Percentiles rank a stretch among this genome's conserved stretches.
These are phyloP conservation scores for Stylophora pistillata DNA, from an alignment of 64 coral and sea anemone species.

Conservation along the genomic window DNA sequence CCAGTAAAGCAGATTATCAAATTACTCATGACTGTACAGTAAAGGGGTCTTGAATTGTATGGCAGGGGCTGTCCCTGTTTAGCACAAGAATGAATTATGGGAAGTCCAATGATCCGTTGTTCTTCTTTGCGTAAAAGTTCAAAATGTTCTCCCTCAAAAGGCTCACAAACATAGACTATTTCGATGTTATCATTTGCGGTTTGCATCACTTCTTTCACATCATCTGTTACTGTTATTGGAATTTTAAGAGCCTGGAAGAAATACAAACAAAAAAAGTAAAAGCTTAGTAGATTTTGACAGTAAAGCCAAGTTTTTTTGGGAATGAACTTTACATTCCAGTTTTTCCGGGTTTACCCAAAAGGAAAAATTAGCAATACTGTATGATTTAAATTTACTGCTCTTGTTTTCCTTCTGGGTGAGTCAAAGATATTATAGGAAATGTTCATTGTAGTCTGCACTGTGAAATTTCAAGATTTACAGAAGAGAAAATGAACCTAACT, in stretches of 20 bases:
- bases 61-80: conserved; percentile 75
- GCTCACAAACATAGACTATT: conserved; percentile 92
- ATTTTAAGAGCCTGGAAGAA: conserved; percentile 67
- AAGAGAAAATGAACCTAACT: too few species aligned
- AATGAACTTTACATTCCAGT: too few species aligned
- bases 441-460: too few species aligned
- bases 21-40: conserved; percentile 84
- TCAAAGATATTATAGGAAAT: too few species aligned
- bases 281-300: too few species aligned
- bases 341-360: too few species aligned
- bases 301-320: too few species aligned
- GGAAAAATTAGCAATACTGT: too few species aligned
- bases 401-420: too few species aligned
- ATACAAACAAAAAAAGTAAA: not conserved
- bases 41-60: conserved; percentile 87
- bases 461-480: too few species aligned
- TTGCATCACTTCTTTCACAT: conserved; percentile 64
- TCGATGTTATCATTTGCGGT: conserved; percentile 73
- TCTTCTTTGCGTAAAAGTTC: conserved; percentile 77
- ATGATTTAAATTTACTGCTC: too few species aligned
- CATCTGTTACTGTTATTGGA: conserved; percentile 59
- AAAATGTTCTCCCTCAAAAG: conserved; percentile 98
- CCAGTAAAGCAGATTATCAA: conserved; percentile 93
- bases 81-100: conserved; percentile 77
- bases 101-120: conserved; percentile 92